phyloP scores from a whole-genome alignment of 2,797 vertebrate genomes.

The Iguana delicatissima region DNA sequence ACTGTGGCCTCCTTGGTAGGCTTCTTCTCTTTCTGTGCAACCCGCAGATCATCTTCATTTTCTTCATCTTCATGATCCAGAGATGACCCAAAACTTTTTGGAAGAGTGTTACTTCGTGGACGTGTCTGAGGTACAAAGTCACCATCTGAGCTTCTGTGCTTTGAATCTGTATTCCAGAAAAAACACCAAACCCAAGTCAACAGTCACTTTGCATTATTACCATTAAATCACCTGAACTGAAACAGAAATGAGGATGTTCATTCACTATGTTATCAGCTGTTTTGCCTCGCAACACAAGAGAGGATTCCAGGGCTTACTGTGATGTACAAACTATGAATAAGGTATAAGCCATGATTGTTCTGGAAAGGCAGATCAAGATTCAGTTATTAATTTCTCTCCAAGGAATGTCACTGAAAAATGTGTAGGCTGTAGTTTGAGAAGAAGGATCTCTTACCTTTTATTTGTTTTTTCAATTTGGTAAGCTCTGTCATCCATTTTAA shows the following conservation, averaged over 20 bases:
- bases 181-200: neutral
- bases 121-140: constrained; percentile 92
- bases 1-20: constrained; percentile 91
- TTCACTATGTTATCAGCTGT: neutral
- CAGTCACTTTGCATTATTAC: neutral
- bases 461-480: constrained; percentile 95
- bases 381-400: neutral
- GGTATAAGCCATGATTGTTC: neutral
- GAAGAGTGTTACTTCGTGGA: constrained; percentile 96
- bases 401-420: neutral
- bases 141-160: constrained; percentile 89
- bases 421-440: neutral
- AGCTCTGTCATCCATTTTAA: constrained; percentile 99
- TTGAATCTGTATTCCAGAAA: constrained; percentile 87
- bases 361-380: neutral
- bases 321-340: neutral
- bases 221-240: constrained; percentile 18
- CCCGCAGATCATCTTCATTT: constrained; percentile 76
- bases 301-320: neutral
- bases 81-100: constrained; percentile 97
- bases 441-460: constrained; percentile 88
- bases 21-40: constrained; percentile 81
- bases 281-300: neutral
- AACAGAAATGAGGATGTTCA: neutral
- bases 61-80: constrained; percentile 88